Percentiles rank a stretch among this genome's conserved stretches.
phyloP scores from a whole-genome alignment of 2,113 vertebrate species.

The Tragelaphus scriptus region DNA sequence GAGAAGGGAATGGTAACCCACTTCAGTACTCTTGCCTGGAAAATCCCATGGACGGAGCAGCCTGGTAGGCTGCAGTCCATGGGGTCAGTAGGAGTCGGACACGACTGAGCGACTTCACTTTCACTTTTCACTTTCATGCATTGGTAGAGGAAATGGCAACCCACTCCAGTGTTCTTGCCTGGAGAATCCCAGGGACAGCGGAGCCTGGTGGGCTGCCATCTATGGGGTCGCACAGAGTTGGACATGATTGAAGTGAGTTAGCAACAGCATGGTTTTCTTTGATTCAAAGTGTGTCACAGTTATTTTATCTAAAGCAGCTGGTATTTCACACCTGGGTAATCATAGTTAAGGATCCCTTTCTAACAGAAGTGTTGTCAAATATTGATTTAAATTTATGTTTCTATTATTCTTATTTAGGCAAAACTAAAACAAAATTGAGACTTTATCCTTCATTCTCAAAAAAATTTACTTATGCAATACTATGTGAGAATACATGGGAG shows the following conservation, averaged over 20 bases:
- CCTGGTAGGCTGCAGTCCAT: no score
- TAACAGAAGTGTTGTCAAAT: background rate
- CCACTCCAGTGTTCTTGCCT: no score
- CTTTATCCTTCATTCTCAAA: background rate
- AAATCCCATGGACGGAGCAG: no score
- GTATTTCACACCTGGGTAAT: background rate
- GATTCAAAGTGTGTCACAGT: background rate
- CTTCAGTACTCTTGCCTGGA: no score
- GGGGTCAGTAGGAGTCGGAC: no score
- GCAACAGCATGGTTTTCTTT: background rate
- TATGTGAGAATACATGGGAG: background rate
- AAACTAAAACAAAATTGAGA: background rate
- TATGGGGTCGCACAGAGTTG: rapidly evolving
- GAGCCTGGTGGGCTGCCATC: no score
- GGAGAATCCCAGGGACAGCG: no score
- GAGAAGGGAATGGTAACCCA: no score
- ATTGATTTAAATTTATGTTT: background rate
- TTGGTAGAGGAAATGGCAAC: no score
- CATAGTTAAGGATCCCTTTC: background rate
- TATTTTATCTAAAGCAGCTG: background rate
- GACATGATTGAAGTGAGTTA: no score
- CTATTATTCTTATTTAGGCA: background rate
- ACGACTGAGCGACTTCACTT: no score
- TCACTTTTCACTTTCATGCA: no score
- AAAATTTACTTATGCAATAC: background rate